phyloP scores from a whole-genome alignment of 2,888 invertebrate species.

The Herminia tarsipennalis region DNA sequence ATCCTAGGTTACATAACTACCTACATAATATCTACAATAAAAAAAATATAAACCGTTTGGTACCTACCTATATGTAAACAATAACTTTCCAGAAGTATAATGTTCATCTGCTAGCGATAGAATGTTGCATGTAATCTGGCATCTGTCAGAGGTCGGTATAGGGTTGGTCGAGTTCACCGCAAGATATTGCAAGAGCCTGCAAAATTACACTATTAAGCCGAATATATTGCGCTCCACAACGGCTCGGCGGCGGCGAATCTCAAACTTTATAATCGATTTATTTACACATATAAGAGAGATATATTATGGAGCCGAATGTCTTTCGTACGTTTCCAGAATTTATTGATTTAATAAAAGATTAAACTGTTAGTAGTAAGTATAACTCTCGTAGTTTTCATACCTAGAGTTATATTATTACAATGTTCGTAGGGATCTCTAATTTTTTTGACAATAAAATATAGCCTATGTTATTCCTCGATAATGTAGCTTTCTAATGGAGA shows the following conservation, averaged over 20 bases:
- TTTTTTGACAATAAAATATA: too few species aligned
- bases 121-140: slow-evolving; percentile 55
- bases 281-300: slow-evolving; percentile 32
- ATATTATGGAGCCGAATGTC: neutral
- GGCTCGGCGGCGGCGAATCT: slow-evolving; percentile 48
- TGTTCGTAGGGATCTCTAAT: too few species aligned
- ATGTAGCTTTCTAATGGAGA: too few species aligned
- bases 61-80: too few species aligned
- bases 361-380: too few species aligned
- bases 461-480: too few species aligned
- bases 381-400: too few species aligned
- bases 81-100: slow-evolving; percentile 16
- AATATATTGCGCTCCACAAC: slow-evolving; percentile 62
- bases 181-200: slow-evolving; percentile 66
- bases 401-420: too few species aligned
- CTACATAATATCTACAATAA: too few species aligned
- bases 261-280: slow-evolving; percentile 57
- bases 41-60: too few species aligned
- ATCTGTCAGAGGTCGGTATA: slow-evolving; percentile 53
- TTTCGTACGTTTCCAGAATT: slow-evolving; percentile 4
- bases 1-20: too few species aligned
- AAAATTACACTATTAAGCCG: slow-evolving; percentile 69
- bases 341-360: slow-evolving; percentile 2
- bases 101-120: slow-evolving; percentile 40
- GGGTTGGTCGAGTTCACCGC: slow-evolving; percentile 57